Base-by-base conservation (phyloP, 2,888 invertebrate genomes). In the Anorthoa munda region DNA sequence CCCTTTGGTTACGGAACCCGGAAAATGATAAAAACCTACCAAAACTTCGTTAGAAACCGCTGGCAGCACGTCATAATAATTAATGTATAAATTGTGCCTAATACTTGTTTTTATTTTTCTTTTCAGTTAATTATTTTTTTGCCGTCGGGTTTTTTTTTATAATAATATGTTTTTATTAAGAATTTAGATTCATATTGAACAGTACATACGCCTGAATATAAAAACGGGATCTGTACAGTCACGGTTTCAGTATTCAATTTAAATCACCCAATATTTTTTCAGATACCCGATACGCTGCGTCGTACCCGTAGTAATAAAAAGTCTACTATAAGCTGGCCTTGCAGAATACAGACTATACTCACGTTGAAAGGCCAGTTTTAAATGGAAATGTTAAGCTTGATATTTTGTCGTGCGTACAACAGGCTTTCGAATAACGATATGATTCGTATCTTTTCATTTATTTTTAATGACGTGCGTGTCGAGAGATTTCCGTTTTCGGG, bases 391-490 rank as follows among this genome's bases (percentile, higher is more conserved):
- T 4, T 39, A 39, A 31, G 9, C n/a, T 31, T 45, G 15, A 39
- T 39, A 39, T 45, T 51, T 13, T 15, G 4, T 70, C 21, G 21
- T 70, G 13, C 12, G 9, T 18, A 50, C 48, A 71, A 46, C 4
- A 55, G 13, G 18, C 39, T 45, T 48, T 39, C 26, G 2, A 79
- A 60, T 55, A 75, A 81, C 61, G 13, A 65, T 21, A 39, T 63
- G 77, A 63, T 77, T 77, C 13, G 61, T 75, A 77, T 81, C 76
- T 51, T 66, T 66, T 13, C 51, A 77, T 76, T 81, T 66, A 11
- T 75, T 77, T 81, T 53, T 77, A 78, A 78, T 60, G 78, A 78
- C 26, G 82, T 82, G 77, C 78, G 78, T 78, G 82, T 68, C 31
- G 53, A 12, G 0, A n/a, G 4, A 45, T 53, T 31, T 63, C 15